These are phyloP conservation scores for Triops cancriformis DNA, from an alignment of 1,140 invertebrate species.

Conservation along the genomic window DNA sequence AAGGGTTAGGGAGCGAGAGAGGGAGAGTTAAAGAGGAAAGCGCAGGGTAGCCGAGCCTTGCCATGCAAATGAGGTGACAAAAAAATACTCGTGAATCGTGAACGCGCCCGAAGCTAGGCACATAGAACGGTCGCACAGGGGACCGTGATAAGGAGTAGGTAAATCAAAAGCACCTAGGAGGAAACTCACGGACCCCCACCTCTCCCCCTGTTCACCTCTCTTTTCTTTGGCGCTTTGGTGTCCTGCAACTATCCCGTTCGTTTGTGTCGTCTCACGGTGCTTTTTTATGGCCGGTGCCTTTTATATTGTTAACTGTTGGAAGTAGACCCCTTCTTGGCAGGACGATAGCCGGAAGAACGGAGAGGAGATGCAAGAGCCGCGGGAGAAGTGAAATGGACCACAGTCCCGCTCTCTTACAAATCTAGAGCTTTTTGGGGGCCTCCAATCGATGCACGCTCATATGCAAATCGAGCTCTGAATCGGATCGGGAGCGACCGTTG, in stretches of 20 bases:
- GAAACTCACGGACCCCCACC: background rate
- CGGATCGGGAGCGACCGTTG: constrained; percentile 11
- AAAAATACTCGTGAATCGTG: constrained; percentile 7
- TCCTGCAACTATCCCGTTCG: constrained; percentile 7
- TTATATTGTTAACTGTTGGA: background rate
- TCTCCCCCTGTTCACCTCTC: background rate
- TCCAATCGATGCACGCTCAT: background rate
- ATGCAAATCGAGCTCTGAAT: constrained; percentile 10
- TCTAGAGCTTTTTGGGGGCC: background rate
- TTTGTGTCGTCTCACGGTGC: constrained; percentile 9
- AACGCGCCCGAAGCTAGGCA: constrained; percentile 3
- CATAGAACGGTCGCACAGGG: background rate
- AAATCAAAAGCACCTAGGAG: constrained; percentile 10
- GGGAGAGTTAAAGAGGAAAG: background rate
- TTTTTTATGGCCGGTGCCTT: background rate
- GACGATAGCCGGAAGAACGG: background rate
- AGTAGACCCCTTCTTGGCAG: background rate
- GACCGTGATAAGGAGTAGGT: constrained; percentile 5
- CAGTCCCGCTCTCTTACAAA: background rate
- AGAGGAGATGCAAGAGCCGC: background rate
- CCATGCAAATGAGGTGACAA: constrained; percentile 13
- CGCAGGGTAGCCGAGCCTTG: background rate
- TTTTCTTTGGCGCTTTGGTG: constrained; percentile 1
- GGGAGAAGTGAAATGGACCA: background rate
- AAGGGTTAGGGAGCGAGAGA: background rate